A percentile compares a stretch with the other conserved stretches of the same genome.
Evolutionary conservation across 2,888 invertebrate species (phyloP).

Genomic region (Leptinotarsa peninsularis): DNA sequence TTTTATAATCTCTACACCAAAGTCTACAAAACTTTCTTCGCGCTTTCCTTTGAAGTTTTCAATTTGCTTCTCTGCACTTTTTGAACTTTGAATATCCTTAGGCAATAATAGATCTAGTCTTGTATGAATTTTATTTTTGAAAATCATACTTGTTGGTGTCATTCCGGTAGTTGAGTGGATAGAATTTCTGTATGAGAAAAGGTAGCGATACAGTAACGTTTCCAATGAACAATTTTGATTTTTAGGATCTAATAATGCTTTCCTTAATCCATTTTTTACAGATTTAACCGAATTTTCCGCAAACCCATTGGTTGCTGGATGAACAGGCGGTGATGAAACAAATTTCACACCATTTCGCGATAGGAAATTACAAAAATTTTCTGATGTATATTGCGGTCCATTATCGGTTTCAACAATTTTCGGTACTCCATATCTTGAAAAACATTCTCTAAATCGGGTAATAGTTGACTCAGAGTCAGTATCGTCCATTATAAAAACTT

Average conservation of each 20-base stretch:
- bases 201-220: neutral
- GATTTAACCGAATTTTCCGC: slow-evolving; percentile 2
- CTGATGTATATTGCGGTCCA: slow-evolving; percentile 21
- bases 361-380: slow-evolving; percentile 23
- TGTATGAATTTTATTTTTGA: too few relatives aligned
- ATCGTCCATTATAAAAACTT: slow-evolving; percentile 24
- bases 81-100: too few relatives aligned
- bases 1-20: too few relatives aligned
- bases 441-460: neutral
- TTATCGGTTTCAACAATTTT: slow-evolving; percentile 18
- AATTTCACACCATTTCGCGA: neutral
- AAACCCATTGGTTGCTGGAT: neutral
- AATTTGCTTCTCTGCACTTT: too few relatives aligned
- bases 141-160: too few relatives aligned
- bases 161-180: neutral
- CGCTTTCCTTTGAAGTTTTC: too few relatives aligned
- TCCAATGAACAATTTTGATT: neutral
- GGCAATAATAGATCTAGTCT: too few relatives aligned
- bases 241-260: neutral
- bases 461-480: slow-evolving; percentile 4
- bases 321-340: neutral
- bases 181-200: neutral
- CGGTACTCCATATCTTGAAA: neutral
- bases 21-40: too few relatives aligned
- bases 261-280: neutral